phyloP scores from a whole-genome alignment of 2,113 vertebrate genomes.

The Pristiophorus japonicus region DNA sequence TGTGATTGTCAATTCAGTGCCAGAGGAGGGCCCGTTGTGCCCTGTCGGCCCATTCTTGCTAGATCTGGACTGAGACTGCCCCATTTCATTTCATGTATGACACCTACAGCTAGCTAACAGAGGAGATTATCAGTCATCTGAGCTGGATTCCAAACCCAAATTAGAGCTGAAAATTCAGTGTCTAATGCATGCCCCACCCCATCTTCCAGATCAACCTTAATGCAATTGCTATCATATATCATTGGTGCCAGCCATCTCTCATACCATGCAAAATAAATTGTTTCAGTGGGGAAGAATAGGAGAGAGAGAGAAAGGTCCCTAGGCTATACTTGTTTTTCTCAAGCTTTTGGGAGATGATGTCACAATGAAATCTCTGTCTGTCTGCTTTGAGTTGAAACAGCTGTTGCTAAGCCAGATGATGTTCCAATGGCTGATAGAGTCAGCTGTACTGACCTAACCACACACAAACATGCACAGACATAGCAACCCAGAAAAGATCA shows the following conservation, averaged over 20 bases:
- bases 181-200: background rate
- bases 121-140: background rate
- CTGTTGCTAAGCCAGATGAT: slow-evolving; percentile 28
- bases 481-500: background rate
- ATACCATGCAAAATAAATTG: slow-evolving; percentile 18
- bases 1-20: background rate
- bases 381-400: slow-evolving; percentile 27
- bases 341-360: slow-evolving; percentile 34
- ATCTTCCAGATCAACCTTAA: background rate
- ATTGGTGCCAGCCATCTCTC: background rate
- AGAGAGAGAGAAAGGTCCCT: slow-evolving; percentile 27
- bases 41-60: background rate
- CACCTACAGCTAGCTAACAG: background rate
- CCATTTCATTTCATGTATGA: background rate
- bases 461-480: background rate
- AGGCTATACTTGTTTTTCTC: slow-evolving; percentile 30
- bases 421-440: slow-evolving; percentile 30
- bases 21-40: background rate
- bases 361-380: slow-evolving; percentile 35
- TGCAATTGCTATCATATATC: background rate
- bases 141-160: background rate
- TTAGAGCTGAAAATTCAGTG: background rate
- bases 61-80: background rate
- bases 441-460: background rate
- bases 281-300: background rate